Conservation (phyloP, 2,113 vertebrate species). For the Narcine bancroftii region DNA sequence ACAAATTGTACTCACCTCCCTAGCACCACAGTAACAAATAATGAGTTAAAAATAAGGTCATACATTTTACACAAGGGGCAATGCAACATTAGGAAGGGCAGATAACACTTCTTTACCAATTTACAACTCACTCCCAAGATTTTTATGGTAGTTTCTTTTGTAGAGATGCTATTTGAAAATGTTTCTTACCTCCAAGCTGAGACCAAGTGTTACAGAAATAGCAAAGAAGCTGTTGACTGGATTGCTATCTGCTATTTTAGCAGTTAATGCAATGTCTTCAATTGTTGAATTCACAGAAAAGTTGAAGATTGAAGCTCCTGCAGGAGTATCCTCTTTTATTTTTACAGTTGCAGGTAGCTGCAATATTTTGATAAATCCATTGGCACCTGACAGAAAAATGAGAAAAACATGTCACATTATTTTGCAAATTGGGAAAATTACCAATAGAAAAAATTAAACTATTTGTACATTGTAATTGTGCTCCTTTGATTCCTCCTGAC, state of each 20-base stretch:
- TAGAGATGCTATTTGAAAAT: neutral
- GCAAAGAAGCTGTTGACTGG: slow-evolving; percentile 15
- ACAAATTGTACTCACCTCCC: neutral
- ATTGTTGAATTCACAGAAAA: neutral
- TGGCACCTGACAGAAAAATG: neutral
- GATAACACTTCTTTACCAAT: neutral
- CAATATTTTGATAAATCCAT: neutral
- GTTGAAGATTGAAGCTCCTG: neutral
- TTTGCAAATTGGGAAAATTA: neutral
- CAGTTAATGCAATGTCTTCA: neutral
- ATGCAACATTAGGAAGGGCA: too few relatives aligned
- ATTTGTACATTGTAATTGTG: neutral
- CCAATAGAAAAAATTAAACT: neutral
- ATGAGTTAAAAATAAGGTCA: neutral
- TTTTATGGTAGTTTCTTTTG: neutral
- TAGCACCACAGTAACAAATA: neutral
- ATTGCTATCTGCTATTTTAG: neutral
- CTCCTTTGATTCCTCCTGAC: too few relatives aligned
- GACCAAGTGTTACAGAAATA: neutral
- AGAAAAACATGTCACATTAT: neutral
- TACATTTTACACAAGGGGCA: neutral
- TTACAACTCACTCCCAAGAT: neutral
- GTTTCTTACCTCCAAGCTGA: neutral
- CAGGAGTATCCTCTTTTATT: neutral
- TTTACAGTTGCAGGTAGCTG: neutral